phyloP scores from a whole-genome alignment of 2,797 vertebrate species.

The Serranus cabrilla region DNA sequence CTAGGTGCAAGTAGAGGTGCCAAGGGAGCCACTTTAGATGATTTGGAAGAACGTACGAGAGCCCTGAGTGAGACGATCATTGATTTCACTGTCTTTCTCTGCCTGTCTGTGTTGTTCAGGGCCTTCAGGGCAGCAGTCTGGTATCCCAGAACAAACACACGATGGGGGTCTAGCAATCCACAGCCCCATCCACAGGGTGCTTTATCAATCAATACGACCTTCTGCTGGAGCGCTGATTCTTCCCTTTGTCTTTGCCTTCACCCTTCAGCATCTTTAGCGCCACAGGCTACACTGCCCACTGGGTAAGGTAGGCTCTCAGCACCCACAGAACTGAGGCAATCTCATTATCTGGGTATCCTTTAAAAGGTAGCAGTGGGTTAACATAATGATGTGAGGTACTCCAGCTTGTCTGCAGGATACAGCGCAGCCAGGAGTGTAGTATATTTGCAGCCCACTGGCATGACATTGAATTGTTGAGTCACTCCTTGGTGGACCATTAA shows the following conservation, averaged over 20 bases:
- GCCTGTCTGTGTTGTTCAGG: constrained; percentile 68
- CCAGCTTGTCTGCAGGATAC: constrained; percentile 49
- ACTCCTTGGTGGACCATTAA: constrained; percentile 72
- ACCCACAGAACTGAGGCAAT: constrained; percentile 65
- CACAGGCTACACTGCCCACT: constrained; percentile 29
- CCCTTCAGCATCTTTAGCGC: constrained; percentile 56
- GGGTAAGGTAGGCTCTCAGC: constrained; percentile 66
- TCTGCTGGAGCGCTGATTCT: constrained; percentile 60
- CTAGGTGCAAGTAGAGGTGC: constrained; percentile 49
- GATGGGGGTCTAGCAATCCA: constrained; percentile 59
- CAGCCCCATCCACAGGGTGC: constrained; percentile 69
- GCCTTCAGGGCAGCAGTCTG: constrained; percentile 72
- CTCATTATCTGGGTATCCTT: constrained; percentile 74
- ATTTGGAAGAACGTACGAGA: constrained; percentile 69
- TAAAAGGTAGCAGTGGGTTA: constrained; percentile 58
- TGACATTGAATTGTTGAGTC: constrained; percentile 60
- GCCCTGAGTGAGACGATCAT: constrained; percentile 70
- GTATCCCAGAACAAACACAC: constrained; percentile 77
- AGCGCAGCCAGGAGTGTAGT: constrained; percentile 39
- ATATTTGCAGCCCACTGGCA: constrained; percentile 49
- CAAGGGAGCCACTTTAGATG: constrained; percentile 70
- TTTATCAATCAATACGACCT: constrained; percentile 85
- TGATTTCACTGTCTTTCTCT: constrained; percentile 80
- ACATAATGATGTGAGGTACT: constrained; percentile 47
- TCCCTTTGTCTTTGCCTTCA: constrained; percentile 47